Evolutionary conservation across 2,113 vertebrate species (phyloP).

Genomic region (Thamnaconus septentrionalis): DNA sequence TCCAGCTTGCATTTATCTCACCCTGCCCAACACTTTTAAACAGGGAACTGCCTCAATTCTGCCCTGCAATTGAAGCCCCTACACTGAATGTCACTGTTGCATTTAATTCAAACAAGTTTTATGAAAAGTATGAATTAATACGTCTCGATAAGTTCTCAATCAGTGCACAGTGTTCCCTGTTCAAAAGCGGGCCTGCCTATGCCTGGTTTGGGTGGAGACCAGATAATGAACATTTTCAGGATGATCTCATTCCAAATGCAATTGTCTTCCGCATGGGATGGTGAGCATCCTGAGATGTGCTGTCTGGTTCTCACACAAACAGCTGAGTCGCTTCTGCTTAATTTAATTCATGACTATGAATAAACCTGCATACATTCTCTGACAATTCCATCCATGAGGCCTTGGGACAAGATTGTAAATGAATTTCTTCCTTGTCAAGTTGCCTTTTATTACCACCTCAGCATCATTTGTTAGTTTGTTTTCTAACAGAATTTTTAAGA

Average conservation of each 20-base stretch:
- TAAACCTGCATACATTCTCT: conserved; percentile 7
- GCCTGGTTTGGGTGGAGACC: conserved; percentile 25
- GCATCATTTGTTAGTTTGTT: too few species aligned
- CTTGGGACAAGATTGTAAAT: too few species aligned
- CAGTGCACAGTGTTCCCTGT: conserved; percentile 36
- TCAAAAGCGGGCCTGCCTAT: conserved; percentile 36
- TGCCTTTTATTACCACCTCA: too few species aligned
- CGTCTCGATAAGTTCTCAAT: not conserved
- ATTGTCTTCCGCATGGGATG: conserved; percentile 4
- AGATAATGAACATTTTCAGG: conserved; percentile 34
- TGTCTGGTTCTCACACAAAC: conserved; percentile 32
- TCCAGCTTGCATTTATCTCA: conserved; percentile 43
- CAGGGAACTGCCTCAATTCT: conserved; percentile 29
- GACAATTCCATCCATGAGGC: too few species aligned
- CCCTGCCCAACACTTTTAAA: conserved; percentile 49
- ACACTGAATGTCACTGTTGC: not conserved
- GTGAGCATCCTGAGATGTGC: conserved; percentile 27
- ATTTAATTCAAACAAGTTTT: not conserved
- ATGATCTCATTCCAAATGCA: conserved; percentile 24
- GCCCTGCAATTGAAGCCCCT: not conserved
- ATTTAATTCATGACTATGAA: conserved; percentile 26
- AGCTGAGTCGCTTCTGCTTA: conserved; percentile 24
- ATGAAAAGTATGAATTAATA: not conserved
- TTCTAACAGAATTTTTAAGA: too few species aligned
- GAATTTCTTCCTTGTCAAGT: too few species aligned